Percentiles rank a stretch among this genome's conserved stretches.
Conservation (phyloP, 2,888 invertebrate genomes). For the Drosophila mayaguana region DNA sequence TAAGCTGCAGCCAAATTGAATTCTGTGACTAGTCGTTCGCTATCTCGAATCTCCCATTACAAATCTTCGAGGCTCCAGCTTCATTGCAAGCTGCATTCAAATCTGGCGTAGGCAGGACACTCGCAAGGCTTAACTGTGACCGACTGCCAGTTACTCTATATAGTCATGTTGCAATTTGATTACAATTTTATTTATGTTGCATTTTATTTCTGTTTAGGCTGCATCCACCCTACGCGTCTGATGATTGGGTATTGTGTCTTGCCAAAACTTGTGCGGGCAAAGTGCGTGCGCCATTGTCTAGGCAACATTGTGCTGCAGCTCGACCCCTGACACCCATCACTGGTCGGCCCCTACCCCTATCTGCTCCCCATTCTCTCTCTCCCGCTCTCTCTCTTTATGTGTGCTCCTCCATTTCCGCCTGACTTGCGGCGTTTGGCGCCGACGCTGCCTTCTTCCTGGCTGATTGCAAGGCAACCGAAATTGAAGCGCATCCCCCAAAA, state of each 20-base stretch:
- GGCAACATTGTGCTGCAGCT: slow-evolving; percentile 34
- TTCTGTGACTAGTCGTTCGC: slow-evolving; percentile 46
- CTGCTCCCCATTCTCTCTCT: neutral
- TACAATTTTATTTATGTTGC: neutral
- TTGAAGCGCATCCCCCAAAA: slow-evolving; percentile 74
- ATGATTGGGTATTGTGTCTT: slow-evolving; percentile 31
- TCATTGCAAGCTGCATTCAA: slow-evolving; percentile 36
- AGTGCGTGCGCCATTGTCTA: slow-evolving; percentile 74
- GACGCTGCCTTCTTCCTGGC: slow-evolving; percentile 46
- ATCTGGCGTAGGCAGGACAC: slow-evolving; percentile 23
- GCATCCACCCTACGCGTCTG: neutral
- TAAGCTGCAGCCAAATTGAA: slow-evolving; percentile 77
- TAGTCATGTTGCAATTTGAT: too few relatives aligned
- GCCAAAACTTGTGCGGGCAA: slow-evolving; percentile 60
- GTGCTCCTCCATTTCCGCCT: slow-evolving; percentile 61
- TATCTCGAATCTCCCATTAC: slow-evolving; percentile 61
- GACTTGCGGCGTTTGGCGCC: slow-evolving; percentile 74
- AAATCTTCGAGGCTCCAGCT: slow-evolving; percentile 53
- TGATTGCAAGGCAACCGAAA: slow-evolving; percentile 77
- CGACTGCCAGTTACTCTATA: slow-evolving; percentile 25
- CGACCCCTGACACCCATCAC: slow-evolving; percentile 4
- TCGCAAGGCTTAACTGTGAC: neutral
- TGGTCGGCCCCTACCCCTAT: too few relatives aligned
- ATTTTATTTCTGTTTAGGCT: neutral
- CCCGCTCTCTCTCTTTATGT: neutral